Conservation (phyloP, 1,140 invertebrate species). For the Periplaneta americana region DNA sequence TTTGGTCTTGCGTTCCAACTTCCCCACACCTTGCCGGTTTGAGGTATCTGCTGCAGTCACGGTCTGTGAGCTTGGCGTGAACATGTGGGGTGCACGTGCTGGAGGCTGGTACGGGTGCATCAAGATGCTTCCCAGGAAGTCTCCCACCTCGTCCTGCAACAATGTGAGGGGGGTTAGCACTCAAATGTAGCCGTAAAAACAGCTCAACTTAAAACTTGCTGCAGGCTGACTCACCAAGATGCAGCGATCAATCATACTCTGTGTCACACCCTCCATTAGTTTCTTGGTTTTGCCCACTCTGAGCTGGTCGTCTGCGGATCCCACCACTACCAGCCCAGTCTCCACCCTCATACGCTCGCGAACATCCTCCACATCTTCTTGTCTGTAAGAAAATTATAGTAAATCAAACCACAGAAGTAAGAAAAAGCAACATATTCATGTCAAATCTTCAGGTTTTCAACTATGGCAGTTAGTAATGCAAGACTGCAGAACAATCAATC, state of each 20-base stretch:
- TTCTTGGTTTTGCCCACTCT: constrained; percentile 65
- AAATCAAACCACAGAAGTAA: too few relatives aligned
- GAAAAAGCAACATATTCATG: too few relatives aligned
- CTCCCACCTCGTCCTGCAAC: constrained; percentile 53
- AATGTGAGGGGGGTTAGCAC: too few relatives aligned
- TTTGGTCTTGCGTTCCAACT: constrained; percentile 33
- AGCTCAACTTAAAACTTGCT: too few relatives aligned
- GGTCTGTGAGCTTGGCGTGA: constrained; percentile 30
- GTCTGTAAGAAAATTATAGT: constrained; percentile 40
- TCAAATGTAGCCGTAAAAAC: too few relatives aligned
- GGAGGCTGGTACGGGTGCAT: constrained; percentile 53
- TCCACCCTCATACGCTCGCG: constrained; percentile 69
- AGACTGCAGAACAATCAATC: too few relatives aligned
- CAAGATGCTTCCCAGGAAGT: constrained; percentile 52
- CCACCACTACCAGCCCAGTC: constrained; percentile 73
- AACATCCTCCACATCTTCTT: constrained; percentile 73
- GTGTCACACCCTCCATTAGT: constrained; percentile 67
- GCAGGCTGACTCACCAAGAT: constrained; percentile 58
- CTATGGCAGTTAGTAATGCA: too few relatives aligned
- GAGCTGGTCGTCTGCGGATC: constrained; percentile 72
- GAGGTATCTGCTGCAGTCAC: constrained; percentile 34
- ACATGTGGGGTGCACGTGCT: constrained; percentile 38
- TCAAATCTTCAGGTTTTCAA: too few relatives aligned
- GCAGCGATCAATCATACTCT: constrained; percentile 74
- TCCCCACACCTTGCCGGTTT: neutral